Evolutionary conservation across 2,113 vertebrate species (phyloP).

Genomic region (Pitta sordida): DNA sequence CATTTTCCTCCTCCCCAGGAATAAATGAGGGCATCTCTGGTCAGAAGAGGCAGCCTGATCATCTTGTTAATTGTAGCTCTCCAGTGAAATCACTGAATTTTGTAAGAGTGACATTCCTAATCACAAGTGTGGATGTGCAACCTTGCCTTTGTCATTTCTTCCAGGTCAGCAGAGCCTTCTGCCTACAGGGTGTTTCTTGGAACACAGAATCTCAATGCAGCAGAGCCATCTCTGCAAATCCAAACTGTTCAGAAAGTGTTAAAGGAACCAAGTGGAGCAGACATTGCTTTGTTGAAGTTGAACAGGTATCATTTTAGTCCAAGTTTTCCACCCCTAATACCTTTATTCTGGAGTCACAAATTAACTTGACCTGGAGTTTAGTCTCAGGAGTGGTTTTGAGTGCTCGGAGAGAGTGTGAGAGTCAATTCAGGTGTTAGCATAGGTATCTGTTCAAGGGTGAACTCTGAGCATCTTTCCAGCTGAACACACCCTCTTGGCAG

Average conservation of each 20-base stretch:
- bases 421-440: not conserved
- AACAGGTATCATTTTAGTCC: constrained; percentile 59
- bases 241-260: constrained; percentile 69
- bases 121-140: not conserved
- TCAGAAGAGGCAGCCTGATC: not conserved
- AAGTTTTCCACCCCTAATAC: not conserved
- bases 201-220: constrained; percentile 64
- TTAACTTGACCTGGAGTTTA: not conserved
- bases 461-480: not conserved
- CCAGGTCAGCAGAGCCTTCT: constrained; percentile 68
- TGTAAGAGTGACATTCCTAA: not conserved
- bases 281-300: constrained; percentile 89
- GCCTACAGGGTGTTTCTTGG: constrained; percentile 81
- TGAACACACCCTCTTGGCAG: not conserved
- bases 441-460: not conserved
- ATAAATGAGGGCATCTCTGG: not conserved
- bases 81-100: not conserved
- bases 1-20: not conserved
- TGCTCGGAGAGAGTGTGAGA: not conserved
- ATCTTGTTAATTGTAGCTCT: not conserved
- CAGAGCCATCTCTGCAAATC: constrained; percentile 71
- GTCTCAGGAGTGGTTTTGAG: not conserved
- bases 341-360: not conserved
- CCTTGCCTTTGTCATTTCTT: not conserved
- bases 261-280: constrained; percentile 68